These are phyloP conservation scores for Charina bottae DNA, from an alignment of 2,113 vertebrate species.

Conservation along the genomic window DNA sequence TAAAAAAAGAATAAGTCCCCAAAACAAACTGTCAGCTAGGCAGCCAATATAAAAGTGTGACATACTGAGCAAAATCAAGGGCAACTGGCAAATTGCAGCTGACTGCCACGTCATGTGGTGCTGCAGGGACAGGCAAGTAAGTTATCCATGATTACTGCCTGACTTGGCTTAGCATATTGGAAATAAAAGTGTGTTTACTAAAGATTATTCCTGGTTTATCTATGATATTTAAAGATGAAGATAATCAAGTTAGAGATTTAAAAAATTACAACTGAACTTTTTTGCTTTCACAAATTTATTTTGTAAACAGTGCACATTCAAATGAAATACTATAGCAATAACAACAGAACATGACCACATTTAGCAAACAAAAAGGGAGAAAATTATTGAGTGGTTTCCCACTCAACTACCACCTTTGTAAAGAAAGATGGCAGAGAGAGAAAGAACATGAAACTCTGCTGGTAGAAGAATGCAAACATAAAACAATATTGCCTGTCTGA, in stretches of 20 bases:
- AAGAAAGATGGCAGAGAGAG: slow-evolving; percentile 48
- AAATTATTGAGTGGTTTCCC: slow-evolving; percentile 27
- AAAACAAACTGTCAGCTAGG: no score
- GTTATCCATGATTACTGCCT: no score
- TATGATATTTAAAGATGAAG: neutral
- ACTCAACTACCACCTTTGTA: slow-evolving; percentile 53
- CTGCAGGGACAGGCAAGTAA: no score
- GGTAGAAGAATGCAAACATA: slow-evolving; percentile 52
- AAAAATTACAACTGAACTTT: neutral
- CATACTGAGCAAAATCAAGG: no score
- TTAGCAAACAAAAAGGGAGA: slow-evolving; percentile 45
- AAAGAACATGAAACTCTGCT: slow-evolving; percentile 47
- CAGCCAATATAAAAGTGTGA: no score
- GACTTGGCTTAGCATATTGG: no score
- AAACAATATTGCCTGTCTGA: slow-evolving; percentile 37
- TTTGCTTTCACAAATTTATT: slow-evolving; percentile 65
- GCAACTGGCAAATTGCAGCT: no score
- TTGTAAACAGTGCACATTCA: slow-evolving; percentile 63
- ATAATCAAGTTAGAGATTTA: neutral
- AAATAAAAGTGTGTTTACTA: neutral
- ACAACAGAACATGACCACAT: slow-evolving; percentile 58
- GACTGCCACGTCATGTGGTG: no score
- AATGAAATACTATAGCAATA: slow-evolving; percentile 58
- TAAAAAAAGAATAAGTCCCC: no score
- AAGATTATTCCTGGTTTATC: neutral